These are phyloP conservation scores for Xylota segnis DNA, from an alignment of 2,888 invertebrate genomes.

Conservation along the genomic window DNA sequence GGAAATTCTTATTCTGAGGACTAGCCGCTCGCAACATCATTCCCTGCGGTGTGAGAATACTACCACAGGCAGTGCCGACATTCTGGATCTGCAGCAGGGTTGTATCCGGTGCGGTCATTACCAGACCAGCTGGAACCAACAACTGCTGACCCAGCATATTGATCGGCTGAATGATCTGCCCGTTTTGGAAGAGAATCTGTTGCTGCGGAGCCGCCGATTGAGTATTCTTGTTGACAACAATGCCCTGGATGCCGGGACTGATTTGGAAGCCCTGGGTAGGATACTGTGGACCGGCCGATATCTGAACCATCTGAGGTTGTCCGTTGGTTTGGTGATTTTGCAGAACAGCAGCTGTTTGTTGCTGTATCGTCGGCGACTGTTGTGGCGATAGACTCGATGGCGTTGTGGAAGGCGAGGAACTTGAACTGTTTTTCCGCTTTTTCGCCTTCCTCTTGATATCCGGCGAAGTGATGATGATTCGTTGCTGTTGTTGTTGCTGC, in stretches of 20 bases:
- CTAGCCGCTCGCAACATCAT: constrained; percentile 92
- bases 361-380: constrained; percentile 83
- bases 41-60: constrained; percentile 88
- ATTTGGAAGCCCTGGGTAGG: constrained; percentile 92
- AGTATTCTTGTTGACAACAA: constrained; percentile 86
- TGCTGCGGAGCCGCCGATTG: constrained; percentile 84
- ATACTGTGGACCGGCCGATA: constrained; percentile 85
- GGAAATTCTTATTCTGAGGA: constrained; percentile 90
- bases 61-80: constrained; percentile 87
- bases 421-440: constrained; percentile 88
- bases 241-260: constrained; percentile 91
- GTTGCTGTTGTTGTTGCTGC: constrained; percentile 78
- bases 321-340: constrained; percentile 83
- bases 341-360: constrained; percentile 83
- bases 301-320: constrained; percentile 81
- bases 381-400: constrained; percentile 82
- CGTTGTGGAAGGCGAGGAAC: constrained; percentile 81
- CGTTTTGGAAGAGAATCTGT: constrained; percentile 84
- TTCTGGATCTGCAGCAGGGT: constrained; percentile 92
- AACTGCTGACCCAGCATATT: constrained; percentile 94
- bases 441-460: constrained; percentile 88
- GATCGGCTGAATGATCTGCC: constrained; percentile 92
- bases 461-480: constrained; percentile 88
- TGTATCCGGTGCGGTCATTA: constrained; percentile 92
- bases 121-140: constrained; percentile 93